These are phyloP conservation scores for Eurystomus glaucurus DNA, from an alignment of 2,797 vertebrate genomes.

Conservation along the genomic window DNA sequence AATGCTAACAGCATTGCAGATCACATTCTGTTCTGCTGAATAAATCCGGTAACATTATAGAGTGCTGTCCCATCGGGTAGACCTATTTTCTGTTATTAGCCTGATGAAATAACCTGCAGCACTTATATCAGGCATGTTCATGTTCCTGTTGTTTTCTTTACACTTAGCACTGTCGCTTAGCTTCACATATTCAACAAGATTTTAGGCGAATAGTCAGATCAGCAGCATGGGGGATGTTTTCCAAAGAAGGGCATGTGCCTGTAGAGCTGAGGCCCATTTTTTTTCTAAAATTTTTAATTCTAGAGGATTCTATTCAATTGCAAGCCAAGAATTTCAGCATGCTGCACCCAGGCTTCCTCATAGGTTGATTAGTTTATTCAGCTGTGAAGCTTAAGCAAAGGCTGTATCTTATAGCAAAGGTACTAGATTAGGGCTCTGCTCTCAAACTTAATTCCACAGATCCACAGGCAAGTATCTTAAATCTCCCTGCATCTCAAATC, in stretches of 20 bases:
- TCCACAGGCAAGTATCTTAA: background rate
- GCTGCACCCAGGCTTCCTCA: background rate
- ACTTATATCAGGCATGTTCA: background rate
- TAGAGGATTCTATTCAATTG: background rate
- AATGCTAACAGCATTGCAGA: background rate
- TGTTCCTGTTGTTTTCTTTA: background rate
- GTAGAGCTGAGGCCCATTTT: background rate
- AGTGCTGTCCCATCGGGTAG: background rate
- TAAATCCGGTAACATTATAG: background rate
- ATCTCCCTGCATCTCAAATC: background rate
- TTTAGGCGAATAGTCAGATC: background rate
- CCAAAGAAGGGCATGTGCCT: background rate
- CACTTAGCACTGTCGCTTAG: rapidly evolving
- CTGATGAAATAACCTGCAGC: background rate
- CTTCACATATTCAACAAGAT: rapidly evolving
- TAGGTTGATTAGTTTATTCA: background rate
- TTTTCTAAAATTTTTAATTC: background rate
- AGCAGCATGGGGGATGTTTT: rapidly evolving
- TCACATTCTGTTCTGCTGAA: background rate
- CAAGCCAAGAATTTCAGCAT: background rate
- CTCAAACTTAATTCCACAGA: background rate
- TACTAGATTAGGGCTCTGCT: background rate
- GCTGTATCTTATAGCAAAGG: background rate
- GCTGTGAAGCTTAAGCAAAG: background rate
- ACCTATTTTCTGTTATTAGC: background rate